phyloP scores from a whole-genome alignment of 2,113 vertebrate species.

The Phainopepla nitens region DNA sequence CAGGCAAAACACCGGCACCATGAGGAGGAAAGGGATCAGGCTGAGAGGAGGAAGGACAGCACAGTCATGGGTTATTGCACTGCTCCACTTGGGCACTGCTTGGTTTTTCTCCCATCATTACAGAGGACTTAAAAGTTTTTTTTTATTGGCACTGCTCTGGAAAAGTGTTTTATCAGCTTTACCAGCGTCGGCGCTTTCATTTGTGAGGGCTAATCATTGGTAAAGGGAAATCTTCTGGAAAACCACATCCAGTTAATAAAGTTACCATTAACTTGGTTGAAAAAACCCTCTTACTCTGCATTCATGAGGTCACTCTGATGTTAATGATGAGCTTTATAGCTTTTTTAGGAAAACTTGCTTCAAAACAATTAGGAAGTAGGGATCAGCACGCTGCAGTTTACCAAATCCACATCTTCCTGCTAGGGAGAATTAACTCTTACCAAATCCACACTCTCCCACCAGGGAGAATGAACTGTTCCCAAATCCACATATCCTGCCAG shows the following conservation, averaged over 20 bases:
- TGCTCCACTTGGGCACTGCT: not conserved
- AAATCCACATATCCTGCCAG: not conserved
- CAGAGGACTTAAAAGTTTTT: not conserved
- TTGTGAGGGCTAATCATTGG: not conserved
- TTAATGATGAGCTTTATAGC: not conserved
- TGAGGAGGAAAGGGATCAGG: slow-evolving; percentile 79
- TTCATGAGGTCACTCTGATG: not conserved
- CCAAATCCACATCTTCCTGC: not conserved
- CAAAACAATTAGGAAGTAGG: not conserved
- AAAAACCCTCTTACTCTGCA: not conserved
- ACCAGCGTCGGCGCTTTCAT: not conserved
- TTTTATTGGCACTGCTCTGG: not conserved
- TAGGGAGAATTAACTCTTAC: not conserved
- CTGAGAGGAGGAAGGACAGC: slow-evolving; percentile 52
- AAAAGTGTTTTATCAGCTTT: not conserved
- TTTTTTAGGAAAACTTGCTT: not conserved
- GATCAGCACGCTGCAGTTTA: not conserved
- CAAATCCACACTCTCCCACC: not conserved
- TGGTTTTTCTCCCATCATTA: not conserved
- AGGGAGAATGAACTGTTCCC: not conserved
- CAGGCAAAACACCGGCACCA: slow-evolving; percentile 79
- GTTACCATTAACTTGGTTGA: not conserved
- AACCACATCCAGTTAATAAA: not conserved
- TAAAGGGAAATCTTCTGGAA: not conserved
- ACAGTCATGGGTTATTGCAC: not conserved